Evolutionary conservation across 1,140 invertebrate genomes (phyloP), one percentile per base, ranked within the genome.

Genomic region (Neelides sp.): DNA sequence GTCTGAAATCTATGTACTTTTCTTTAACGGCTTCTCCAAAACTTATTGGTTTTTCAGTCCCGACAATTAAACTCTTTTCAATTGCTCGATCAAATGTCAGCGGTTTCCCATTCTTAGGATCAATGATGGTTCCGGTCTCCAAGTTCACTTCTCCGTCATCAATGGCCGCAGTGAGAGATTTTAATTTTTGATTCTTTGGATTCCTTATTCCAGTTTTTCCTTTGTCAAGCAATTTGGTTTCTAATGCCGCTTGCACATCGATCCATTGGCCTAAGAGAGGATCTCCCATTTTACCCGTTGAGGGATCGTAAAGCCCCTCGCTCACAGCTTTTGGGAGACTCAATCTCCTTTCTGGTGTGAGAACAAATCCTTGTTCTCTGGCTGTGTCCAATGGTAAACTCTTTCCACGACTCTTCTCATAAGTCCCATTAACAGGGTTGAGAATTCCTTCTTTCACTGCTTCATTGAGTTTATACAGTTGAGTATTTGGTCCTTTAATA

Each of bases 101-200:
- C 0, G 73, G 69, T 40, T 78, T 76, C 63, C 80, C 83, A 1
- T 80, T 78, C 65, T 84, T 80, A 0, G 78, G 75, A 71, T 91
- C 85, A 28, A 80, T 72, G 39, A 91, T 79, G 36, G 75, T 72
- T 44, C 88, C 86, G 61, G 77, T 81, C 1, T 71, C 62, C 4
- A 81, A 72, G 66, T 91, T 82, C 27, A 93, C 76, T 43, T 81
- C 78, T 24, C 82, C 84, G 61, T 84, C 81, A 55, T 83, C 77
- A 51, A 92, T 83, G 10, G 84, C 86, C 26, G 75, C 68, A 10
- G 72, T 61, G 2, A 93, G 63, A 5, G 83, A 76, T 64, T 85
- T 80, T 37, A 85, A 74, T 55, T 77, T 76, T 42, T 80, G 79
- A 10, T 77, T 81, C 1, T 75, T 67, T 19, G 79, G 76, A 65